phyloP scores from a whole-genome alignment of 1,140 invertebrate species.

The Drosophila kohkoa region DNA sequence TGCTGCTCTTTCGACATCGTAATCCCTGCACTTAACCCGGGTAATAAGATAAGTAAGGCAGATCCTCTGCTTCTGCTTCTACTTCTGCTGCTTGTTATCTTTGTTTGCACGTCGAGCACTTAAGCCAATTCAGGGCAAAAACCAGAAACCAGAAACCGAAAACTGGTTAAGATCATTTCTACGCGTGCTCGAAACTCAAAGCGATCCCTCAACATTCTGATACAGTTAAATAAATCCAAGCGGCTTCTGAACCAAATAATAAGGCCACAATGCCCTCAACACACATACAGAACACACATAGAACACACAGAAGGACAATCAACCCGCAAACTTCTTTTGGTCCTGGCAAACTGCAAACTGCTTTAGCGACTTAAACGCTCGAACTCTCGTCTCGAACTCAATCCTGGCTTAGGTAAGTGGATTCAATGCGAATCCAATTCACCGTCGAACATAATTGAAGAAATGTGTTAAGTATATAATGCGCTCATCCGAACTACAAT shows the following conservation, averaged over 20 bases:
- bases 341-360: constrained; percentile 15
- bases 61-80: constrained; percentile 42
- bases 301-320: constrained; percentile 7
- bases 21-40: constrained; percentile 80
- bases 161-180: constrained; percentile 61
- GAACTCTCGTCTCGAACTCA: constrained; percentile 25
- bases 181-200: constrained; percentile 56
- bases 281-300: background rate
- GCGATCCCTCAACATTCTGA: constrained; percentile 34
- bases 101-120: constrained; percentile 81
- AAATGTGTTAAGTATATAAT: constrained; percentile 81
- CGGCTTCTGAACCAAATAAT: constrained; percentile 47
- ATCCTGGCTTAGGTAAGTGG: constrained; percentile 76
- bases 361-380: constrained; percentile 65
- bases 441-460: constrained; percentile 42
- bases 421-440: constrained; percentile 62
- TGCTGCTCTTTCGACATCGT: constrained; percentile 78
- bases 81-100: constrained; percentile 80
- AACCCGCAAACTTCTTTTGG: constrained; percentile 21
- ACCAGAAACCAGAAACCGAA: constrained; percentile 29
- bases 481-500: constrained; percentile 74
- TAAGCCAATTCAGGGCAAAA: constrained; percentile 69
- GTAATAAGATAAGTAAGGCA: constrained; percentile 81
- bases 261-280: constrained; percentile 27
- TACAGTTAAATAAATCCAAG: constrained; percentile 66